Evolutionary conservation across 2,888 invertebrate species (phyloP), one percentile per base, ranked within the genome.

Genomic region (Philereme transversata): DNA sequence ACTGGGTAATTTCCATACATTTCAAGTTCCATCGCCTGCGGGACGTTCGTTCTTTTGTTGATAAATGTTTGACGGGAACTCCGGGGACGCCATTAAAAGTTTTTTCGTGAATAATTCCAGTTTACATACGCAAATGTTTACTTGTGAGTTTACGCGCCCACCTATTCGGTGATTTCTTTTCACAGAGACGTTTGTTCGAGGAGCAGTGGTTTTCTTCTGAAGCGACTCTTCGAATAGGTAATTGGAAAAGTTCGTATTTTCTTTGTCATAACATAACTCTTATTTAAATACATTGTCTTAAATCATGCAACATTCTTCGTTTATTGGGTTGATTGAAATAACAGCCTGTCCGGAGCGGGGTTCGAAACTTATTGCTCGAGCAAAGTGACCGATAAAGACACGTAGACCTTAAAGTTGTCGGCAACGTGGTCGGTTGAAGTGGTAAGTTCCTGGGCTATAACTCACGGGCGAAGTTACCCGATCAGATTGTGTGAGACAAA

Each of bases 1-100:
- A 89, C 90, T 91, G 87, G 90, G 91, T 91, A 92, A 92, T 92
- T 91, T 92, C 90, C 92, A 92, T 92, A 92, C 90, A 92, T 92
- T 91, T 91, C 87, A 90, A 91, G 91, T 91, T 92, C 90, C 86
- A 90, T 91, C 91, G 91, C 91, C 92, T 90, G 90, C 90, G 92
- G 91, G 90, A 91, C 90, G 90, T 90, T 91, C 90, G 88, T 91
- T 92, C 91, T 91, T 91, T 91, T 92, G 91, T 92, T 92, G 92
- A 92, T 91, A 92, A 91, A 91, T 91, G 91, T 91, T 92, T 92
- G 91, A 90, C 92, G 90, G 90, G 84, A 91, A 89, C 92, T 90
- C 90, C 86, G 84, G 90, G 90, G 92, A 92, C 91, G 91, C 92
- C 92, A 92, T 92, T 92, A 92, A 91, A 91, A 92, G 91, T 92